Evolutionary conservation across 2,113 vertebrate species (phyloP).

Genomic region (Microcebus lehilahytsara): DNA sequence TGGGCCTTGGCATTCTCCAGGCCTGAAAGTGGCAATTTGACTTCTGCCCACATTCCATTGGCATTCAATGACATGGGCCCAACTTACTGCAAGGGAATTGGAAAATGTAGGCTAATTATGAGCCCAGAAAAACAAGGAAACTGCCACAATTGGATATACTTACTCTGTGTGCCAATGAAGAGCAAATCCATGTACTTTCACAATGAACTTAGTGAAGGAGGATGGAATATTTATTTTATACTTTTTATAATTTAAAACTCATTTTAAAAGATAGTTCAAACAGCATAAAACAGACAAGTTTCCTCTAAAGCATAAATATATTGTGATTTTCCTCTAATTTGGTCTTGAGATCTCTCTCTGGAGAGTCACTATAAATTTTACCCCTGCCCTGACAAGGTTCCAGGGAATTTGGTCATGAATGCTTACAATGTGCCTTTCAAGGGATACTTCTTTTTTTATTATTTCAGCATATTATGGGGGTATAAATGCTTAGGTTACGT

Average conservation of each 20-base stretch:
- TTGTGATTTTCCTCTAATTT: background rate
- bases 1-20: background rate
- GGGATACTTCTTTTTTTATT: too few relatives aligned
- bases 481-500: too few relatives aligned
- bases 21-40: background rate
- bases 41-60: background rate
- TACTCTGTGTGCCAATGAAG: background rate
- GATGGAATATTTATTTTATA: background rate
- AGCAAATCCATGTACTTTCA: background rate
- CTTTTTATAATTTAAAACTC: background rate
- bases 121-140: background rate
- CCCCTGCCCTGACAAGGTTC: background rate
- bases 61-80: background rate
- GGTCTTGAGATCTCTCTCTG: background rate
- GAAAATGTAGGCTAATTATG: background rate
- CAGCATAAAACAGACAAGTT: background rate
- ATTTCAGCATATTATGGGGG: too few relatives aligned
- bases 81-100: background rate
- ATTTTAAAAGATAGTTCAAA: background rate
- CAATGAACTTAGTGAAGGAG: background rate
- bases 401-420: background rate
- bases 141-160: background rate
- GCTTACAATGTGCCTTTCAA: background rate
- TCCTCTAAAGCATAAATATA: background rate
- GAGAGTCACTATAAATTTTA: background rate